Percentiles rank a stretch among this genome's conserved stretches.
Evolutionary conservation across 2,113 vertebrate species (phyloP).

Genomic region (Tinamus guttatus): DNA sequence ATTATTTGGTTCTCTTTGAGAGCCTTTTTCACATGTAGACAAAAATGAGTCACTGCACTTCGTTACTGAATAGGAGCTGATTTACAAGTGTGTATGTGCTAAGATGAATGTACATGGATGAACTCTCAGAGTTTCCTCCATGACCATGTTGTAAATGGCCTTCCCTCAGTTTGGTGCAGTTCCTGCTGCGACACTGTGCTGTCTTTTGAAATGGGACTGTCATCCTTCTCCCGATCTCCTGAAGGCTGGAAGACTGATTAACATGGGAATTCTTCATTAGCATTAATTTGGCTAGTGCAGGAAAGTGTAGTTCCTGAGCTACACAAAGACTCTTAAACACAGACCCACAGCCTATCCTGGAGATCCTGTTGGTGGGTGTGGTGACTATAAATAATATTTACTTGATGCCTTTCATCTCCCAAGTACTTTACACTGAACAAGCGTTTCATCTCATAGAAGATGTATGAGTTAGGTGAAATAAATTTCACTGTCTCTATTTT

Average conservation of each 20-base stretch:
- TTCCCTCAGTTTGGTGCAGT: slow-evolving; percentile 32
- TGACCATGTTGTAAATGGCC: slow-evolving; percentile 23
- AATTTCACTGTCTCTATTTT: background rate
- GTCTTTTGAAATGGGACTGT: slow-evolving; percentile 44
- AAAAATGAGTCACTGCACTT: slow-evolving; percentile 54
- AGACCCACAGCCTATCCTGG: background rate
- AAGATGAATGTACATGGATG: background rate
- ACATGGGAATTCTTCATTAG: slow-evolving; percentile 50
- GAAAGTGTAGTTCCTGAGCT: slow-evolving; percentile 30
- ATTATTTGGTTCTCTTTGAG: slow-evolving; percentile 35
- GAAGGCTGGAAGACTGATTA: slow-evolving; percentile 38
- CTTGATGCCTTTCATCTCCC: slow-evolving; percentile 48
- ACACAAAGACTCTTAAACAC: slow-evolving; percentile 36
- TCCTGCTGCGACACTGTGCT: background rate
- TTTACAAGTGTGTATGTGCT: slow-evolving; percentile 24
- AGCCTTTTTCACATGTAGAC: slow-evolving; percentile 20
- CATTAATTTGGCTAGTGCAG: slow-evolving; percentile 50
- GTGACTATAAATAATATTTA: slow-evolving; percentile 57
- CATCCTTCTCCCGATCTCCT: slow-evolving; percentile 35
- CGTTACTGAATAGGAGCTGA: slow-evolving; percentile 52
- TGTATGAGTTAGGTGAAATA: slow-evolving; percentile 10
- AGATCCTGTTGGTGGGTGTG: slow-evolving; percentile 58
- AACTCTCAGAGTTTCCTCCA: slow-evolving; percentile 21
- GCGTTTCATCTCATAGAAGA: slow-evolving; percentile 34
- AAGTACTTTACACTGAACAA: slow-evolving; percentile 38